These are phyloP conservation scores for Thymallus thymallus DNA, from an alignment of 2,113 vertebrate genomes.

Conservation along the genomic window DNA sequence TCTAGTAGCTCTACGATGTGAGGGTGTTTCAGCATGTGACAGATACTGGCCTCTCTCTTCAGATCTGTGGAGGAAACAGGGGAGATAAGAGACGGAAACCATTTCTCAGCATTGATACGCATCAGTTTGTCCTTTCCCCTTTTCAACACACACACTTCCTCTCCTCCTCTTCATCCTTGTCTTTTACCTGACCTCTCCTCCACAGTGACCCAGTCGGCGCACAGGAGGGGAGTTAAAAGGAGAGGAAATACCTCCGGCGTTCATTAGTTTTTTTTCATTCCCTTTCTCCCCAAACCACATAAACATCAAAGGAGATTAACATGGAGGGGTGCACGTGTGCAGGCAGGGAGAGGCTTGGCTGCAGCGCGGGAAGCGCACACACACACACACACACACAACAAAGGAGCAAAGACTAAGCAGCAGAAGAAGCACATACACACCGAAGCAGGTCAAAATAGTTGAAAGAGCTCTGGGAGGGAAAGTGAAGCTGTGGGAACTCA, in stretches of 20 bases:
- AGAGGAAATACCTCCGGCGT: neutral
- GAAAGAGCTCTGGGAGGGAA: neutral
- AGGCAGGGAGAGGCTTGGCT: neutral
- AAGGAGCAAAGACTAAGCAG: no score
- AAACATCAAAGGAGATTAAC: slow-evolving; percentile 13
- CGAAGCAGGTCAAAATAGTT: no score
- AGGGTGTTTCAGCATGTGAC: slow-evolving; percentile 99
- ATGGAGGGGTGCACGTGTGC: neutral
- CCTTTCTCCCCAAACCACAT: neutral
- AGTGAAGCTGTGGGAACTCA: neutral
- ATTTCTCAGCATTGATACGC: neutral
- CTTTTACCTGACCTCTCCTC: neutral
- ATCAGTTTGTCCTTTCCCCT: neutral
- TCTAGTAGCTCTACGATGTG: slow-evolving; percentile 98
- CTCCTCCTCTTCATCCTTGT: neutral
- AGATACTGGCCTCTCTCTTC: slow-evolving; percentile 98
- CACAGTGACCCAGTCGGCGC: neutral
- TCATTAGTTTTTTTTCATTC: neutral
- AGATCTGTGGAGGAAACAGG: slow-evolving; percentile 81
- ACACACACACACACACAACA: slow-evolving; percentile 6
- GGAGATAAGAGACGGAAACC: neutral
- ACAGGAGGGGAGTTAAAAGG: neutral
- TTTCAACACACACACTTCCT: neutral
- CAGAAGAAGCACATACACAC: neutral
- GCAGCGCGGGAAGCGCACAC: neutral